Evolutionary conservation across 2,888 invertebrate species (phyloP).

Genomic region (Podabrus alpinus): DNA sequence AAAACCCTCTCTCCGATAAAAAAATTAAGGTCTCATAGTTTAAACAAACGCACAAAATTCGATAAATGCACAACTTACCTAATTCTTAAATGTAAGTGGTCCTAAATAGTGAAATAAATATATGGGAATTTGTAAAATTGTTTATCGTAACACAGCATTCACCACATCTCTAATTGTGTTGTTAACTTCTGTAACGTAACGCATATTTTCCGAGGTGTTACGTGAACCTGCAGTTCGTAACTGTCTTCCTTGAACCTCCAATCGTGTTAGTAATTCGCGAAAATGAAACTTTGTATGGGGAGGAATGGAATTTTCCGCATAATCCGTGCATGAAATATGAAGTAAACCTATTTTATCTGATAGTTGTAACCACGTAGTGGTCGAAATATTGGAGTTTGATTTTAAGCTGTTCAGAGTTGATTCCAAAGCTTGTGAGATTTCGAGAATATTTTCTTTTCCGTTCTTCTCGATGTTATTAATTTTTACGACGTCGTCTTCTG

Average conservation of each 20-base stretch:
- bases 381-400: conserved; percentile 59
- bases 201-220: conserved; percentile 70
- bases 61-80: conserved; percentile 48
- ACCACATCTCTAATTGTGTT: conserved; percentile 74
- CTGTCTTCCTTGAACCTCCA: conserved; percentile 71
- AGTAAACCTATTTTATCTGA: conserved; percentile 82
- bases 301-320: conserved; percentile 79
- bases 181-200: conserved; percentile 73
- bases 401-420: conserved; percentile 66
- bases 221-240: conserved; percentile 71
- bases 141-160: conserved; percentile 65
- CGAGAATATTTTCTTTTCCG: conserved; percentile 63
- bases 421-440: conserved; percentile 69
- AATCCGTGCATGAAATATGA: conserved; percentile 80
- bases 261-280: conserved; percentile 71
- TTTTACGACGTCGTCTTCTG: conserved; percentile 50
- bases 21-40: conserved; percentile 22
- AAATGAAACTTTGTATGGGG: conserved; percentile 89
- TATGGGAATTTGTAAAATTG: conserved; percentile 13
- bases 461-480: conserved; percentile 57
- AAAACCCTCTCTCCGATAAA: not conserved
- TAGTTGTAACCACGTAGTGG: conserved; percentile 77
- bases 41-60: conserved; percentile 34
- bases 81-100: conserved; percentile 38
- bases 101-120: conserved; percentile 36